Percentiles rank a stretch among this genome's conserved stretches.
phyloP scores from a whole-genome alignment of 2,113 vertebrate species.

The Danionella cerebrum region DNA sequence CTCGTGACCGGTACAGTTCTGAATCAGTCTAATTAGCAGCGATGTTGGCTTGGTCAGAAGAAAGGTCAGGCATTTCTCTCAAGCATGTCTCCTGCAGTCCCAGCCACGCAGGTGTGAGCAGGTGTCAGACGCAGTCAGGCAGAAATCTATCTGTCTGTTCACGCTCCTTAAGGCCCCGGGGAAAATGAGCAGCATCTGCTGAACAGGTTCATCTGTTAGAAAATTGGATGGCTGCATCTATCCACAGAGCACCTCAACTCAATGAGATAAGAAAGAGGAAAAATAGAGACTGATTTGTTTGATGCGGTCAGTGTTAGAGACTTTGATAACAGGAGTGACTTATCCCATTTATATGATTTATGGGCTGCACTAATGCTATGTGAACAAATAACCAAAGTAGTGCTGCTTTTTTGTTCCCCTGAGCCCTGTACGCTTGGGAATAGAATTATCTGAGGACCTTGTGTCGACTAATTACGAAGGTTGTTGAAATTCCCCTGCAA shows the following conservation, averaged over 20 bases:
- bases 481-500: too few species aligned
- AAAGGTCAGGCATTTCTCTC: constrained; percentile 46
- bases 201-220: constrained; percentile 27
- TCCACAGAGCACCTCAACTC: background rate
- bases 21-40: constrained; percentile 43
- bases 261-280: background rate
- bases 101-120: constrained; percentile 46
- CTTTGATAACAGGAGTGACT: background rate
- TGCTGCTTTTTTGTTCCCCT: background rate
- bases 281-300: background rate
- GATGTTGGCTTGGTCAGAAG: constrained; percentile 48
- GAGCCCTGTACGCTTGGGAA: too few species aligned
- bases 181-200: constrained; percentile 35
- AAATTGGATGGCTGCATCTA: constrained; percentile 17
- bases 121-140: constrained; percentile 47
- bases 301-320: background rate
- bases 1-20: background rate
- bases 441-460: too few species aligned
- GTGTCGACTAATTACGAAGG: too few species aligned
- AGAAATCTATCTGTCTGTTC: constrained; percentile 49
- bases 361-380: background rate
- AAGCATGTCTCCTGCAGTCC: constrained; percentile 38
- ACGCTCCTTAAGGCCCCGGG: constrained; percentile 24
- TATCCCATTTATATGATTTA: background rate
- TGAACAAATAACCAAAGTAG: background rate